These are phyloP conservation scores for Achatina immaculata DNA, from an alignment of 1,140 invertebrate species.

Conservation along the genomic window DNA sequence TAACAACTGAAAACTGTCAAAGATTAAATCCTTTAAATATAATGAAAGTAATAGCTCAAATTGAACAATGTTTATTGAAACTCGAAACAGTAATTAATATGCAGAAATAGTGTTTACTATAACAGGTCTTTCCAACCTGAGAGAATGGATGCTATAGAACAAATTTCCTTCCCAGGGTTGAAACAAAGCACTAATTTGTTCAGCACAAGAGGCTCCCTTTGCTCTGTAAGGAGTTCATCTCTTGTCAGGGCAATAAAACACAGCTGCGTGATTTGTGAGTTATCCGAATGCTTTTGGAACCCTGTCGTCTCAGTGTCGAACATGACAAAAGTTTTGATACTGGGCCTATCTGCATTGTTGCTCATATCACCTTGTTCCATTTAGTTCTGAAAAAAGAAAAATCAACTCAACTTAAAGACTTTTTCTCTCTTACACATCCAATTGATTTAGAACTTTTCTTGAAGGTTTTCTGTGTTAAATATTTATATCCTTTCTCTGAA, in stretches of 20 bases:
- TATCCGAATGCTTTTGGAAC: conserved; percentile 41
- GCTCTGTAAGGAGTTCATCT: conserved; percentile 46
- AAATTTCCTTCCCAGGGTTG: conserved; percentile 56
- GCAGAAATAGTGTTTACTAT: not conserved
- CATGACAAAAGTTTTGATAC: conserved; percentile 48
- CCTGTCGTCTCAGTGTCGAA: conserved; percentile 65
- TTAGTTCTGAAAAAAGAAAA: not conserved
- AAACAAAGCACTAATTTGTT: conserved; percentile 63
- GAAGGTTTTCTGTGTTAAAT: too few relatives aligned
- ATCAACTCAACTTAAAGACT: not conserved
- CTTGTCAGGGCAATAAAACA: conserved; percentile 59
- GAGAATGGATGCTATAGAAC: conserved; percentile 45
- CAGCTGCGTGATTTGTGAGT: conserved; percentile 60
- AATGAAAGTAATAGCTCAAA: too few relatives aligned
- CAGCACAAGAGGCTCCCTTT: conserved; percentile 48
- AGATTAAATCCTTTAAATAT: too few relatives aligned
- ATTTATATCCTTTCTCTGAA: too few relatives aligned
- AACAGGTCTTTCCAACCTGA: conserved; percentile 50
- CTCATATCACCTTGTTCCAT: not conserved
- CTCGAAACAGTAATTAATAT: not conserved
- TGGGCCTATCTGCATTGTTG: too few relatives aligned
- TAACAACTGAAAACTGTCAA: too few relatives aligned
- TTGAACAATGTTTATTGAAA: not conserved
- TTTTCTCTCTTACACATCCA: too few relatives aligned
- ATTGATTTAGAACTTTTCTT: too few relatives aligned